Conservation (phyloP, 2,797 vertebrate genomes). For the Oreortyx pictus region DNA sequence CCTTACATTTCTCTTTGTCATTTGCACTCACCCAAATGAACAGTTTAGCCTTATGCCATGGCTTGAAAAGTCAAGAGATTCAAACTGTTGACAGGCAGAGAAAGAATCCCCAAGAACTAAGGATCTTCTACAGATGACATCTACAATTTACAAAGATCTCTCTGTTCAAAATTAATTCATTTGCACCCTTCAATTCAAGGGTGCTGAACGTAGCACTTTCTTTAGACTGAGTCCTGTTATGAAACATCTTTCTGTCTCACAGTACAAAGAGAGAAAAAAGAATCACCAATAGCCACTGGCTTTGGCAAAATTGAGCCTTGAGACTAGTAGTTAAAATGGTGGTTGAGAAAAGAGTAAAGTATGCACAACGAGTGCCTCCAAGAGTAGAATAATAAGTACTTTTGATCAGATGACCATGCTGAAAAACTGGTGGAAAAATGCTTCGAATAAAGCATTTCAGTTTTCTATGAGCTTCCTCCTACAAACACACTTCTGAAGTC, state of each 20-base stretch:
- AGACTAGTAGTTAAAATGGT: background rate
- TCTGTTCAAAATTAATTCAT: background rate
- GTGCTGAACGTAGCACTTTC: background rate
- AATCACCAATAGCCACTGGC: background rate
- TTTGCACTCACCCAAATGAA: background rate
- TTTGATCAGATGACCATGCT: background rate
- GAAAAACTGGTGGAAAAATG: background rate
- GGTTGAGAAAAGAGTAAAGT: background rate
- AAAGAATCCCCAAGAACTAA: background rate
- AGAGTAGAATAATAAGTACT: background rate
- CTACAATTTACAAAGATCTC: background rate
- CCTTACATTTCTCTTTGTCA: background rate
- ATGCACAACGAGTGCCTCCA: background rate
- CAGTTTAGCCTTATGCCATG: background rate
- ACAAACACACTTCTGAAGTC: background rate
- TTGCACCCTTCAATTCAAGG: background rate
- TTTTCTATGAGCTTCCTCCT: background rate
- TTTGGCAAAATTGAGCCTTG: background rate
- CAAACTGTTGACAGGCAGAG: background rate
- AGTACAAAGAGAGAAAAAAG: background rate
- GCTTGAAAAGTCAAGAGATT: background rate
- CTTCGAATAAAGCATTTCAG: background rate
- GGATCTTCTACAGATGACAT: background rate
- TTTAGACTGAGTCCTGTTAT: background rate
- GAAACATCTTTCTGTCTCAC: conserved; percentile 5